These are phyloP conservation scores for Parnassius orleans DNA, from an alignment of 2,888 invertebrate species.

Conservation along the genomic window DNA sequence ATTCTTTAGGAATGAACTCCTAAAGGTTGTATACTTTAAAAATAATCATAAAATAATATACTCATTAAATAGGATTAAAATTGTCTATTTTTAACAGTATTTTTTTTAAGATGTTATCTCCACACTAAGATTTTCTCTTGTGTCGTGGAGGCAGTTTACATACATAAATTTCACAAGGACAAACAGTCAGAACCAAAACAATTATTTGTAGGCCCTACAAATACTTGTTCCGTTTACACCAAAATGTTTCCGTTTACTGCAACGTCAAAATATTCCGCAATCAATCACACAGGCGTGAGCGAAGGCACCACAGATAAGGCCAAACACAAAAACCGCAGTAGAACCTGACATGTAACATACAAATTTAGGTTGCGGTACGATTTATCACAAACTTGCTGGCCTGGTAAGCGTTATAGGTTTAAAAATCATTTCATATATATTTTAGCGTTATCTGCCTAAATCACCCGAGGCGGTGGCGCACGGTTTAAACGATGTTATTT, in stretches of 20 bases:
- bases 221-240: background rate
- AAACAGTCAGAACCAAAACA: too few species aligned
- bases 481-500: conserved; percentile 41
- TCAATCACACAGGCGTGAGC: conserved; percentile 39
- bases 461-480: conserved; percentile 57
- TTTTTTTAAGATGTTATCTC: too few species aligned
- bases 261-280: conserved; percentile 24
- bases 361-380: conserved; percentile 47
- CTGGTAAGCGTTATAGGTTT: conserved; percentile 62
- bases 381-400: conserved; percentile 52
- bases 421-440: conserved; percentile 77
- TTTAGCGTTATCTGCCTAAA: conserved; percentile 66
- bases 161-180: too few species aligned
- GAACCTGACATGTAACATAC: conserved; percentile 41
- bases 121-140: too few species aligned
- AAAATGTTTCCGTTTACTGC: background rate
- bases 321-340: conserved; percentile 34
- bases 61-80: too few species aligned
- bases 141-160: too few species aligned
- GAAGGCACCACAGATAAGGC: conserved; percentile 33
- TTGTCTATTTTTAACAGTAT: too few species aligned
- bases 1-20: too few species aligned
- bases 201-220: too few species aligned
- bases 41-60: too few species aligned
- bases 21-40: too few species aligned